Conservation (phyloP, 2,113 vertebrate genomes). For the Thinocorus orbignyianus region DNA sequence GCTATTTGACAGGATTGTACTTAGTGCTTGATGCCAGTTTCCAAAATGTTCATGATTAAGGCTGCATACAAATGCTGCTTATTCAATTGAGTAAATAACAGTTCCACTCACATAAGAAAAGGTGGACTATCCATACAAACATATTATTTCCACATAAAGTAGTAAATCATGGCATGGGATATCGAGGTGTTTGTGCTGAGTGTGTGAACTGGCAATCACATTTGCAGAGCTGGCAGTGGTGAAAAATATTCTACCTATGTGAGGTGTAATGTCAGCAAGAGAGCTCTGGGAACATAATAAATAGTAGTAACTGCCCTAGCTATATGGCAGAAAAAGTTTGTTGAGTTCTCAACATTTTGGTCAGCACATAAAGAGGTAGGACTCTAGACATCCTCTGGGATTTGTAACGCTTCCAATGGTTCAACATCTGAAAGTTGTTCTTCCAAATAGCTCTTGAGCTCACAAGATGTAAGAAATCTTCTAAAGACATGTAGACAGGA, state of each 20-base stretch:
- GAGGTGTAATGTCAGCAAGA: not conserved
- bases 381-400: not conserved
- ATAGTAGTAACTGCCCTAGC: not conserved
- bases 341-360: not conserved
- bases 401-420: not conserved
- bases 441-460: not conserved
- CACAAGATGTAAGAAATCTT: not conserved
- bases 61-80: slow-evolving; percentile 63
- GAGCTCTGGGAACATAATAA: not conserved
- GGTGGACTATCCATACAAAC: not conserved
- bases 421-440: not conserved
- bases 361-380: not conserved
- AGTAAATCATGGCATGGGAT: not conserved
- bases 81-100: slow-evolving; percentile 56
- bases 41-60: slow-evolving; percentile 59
- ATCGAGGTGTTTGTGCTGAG: not conserved
- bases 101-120: not conserved
- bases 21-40: slow-evolving; percentile 53
- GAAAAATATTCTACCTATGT: not conserved
- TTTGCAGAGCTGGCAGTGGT: not conserved
- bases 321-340: not conserved
- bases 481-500: not conserved
- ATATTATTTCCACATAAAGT: not conserved
- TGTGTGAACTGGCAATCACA: not conserved
- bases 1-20: slow-evolving; percentile 62